These are phyloP conservation scores for Pluvianellus socialis DNA, from an alignment of 2,113 vertebrate species.

Conservation along the genomic window DNA sequence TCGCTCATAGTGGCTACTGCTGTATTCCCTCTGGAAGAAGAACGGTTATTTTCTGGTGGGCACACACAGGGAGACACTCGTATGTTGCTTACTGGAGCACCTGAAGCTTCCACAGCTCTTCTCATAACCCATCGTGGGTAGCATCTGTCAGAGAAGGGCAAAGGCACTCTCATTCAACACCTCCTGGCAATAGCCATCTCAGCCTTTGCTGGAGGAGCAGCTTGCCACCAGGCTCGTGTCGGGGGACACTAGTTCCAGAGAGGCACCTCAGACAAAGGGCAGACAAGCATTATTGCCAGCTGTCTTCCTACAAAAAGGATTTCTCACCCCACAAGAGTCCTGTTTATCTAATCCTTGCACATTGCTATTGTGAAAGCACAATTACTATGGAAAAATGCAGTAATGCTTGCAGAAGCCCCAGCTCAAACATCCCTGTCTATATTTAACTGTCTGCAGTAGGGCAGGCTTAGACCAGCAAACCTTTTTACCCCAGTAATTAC, in stretches of 20 bases:
- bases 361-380: not conserved
- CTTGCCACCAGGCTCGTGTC: not conserved
- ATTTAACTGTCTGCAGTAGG: not conserved
- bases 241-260: not conserved
- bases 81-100: not conserved
- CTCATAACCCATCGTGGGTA: accelerated
- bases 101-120: not conserved
- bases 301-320: not conserved
- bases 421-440: accelerated
- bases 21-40: not conserved
- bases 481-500: not conserved
- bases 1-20: not conserved
- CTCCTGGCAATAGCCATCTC: not conserved
- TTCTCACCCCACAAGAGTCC: not conserved
- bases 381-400: not conserved
- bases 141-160: not conserved
- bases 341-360: not conserved
- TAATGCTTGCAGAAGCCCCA: not conserved
- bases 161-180: not conserved
- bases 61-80: accelerated
- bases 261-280: not conserved
- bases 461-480: not conserved
- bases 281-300: not conserved
- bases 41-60: not conserved
- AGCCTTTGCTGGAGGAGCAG: not conserved